Percentiles rank a stretch among this genome's conserved stretches.
phyloP scores from a whole-genome alignment of 2,888 invertebrate species.

The Caenorhabditis afra region DNA sequence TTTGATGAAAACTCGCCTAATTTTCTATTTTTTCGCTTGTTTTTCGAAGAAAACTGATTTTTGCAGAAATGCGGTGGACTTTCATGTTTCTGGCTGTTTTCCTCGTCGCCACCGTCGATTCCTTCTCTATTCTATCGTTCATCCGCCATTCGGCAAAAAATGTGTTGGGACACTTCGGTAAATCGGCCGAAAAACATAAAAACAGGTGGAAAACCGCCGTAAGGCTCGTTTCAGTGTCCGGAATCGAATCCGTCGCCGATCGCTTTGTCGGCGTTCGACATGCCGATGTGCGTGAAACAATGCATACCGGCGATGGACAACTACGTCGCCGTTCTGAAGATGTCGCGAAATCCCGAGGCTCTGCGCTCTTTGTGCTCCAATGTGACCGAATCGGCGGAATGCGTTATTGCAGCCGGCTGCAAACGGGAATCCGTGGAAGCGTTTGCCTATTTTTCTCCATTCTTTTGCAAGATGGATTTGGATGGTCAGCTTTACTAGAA shows the following conservation, averaged over 20 bases:
- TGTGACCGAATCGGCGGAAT: constrained; percentile 41
- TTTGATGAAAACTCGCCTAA: no score
- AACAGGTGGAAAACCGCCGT: no score
- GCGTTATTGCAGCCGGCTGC: constrained; percentile 42
- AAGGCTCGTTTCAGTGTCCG: constrained; percentile 47
- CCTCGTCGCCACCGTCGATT: no score
- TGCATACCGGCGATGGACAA: constrained; percentile 50
- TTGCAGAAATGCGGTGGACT: no score
- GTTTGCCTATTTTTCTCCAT: constrained; percentile 37
- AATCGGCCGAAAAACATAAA: no score
- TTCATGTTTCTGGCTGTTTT: no score
- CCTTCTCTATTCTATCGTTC: no score
- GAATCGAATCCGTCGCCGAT: constrained; percentile 41
- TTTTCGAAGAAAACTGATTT: no score
- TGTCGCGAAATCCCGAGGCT: constrained; percentile 14
- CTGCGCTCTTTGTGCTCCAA: constrained; percentile 32
- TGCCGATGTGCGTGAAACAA: constrained; percentile 40
- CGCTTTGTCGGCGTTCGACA: constrained; percentile 43
- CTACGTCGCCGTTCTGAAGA: constrained; percentile 17
- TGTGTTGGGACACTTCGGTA: no score
- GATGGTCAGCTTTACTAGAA: constrained; percentile 22
- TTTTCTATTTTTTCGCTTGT: no score
- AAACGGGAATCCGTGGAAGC: constrained; percentile 28
- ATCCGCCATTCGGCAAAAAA: no score
- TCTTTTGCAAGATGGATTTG: constrained; percentile 48